Base-by-base conservation (phyloP, 2,888 invertebrate genomes). In the Drosophila neutralis region DNA sequence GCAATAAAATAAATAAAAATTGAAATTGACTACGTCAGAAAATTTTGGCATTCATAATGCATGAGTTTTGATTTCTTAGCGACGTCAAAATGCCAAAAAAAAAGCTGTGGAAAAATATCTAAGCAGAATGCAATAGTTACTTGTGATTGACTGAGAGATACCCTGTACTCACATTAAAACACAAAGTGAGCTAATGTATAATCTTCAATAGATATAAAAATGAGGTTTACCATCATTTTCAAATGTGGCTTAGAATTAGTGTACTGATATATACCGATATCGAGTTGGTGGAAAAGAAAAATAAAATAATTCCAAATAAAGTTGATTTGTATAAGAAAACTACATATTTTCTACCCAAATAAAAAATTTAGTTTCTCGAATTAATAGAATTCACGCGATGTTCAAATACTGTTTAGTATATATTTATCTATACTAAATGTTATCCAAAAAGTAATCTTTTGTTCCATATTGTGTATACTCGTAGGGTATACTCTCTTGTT, bases 11-110 rank as follows among this genome's bases (percentile, higher is more conserved):
- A 89, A 91, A 83, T 80, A 90, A 91, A 87, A 87, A 86, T 78
- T 61, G 81, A 87, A 90, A 87, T 90, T 90, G 90, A 89, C 83
- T 86, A 82, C 82, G 90, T 87, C 90, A 89, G 86, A 89, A 83
- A 87, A 80, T 79, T 80, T 90, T 90, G 90, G 87, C 91, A 91
- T 90, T 90, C 90, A 90, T 91, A 90, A 91, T 90, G 86, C 89
- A 90, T 90, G 89, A 90, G 88, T 89, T 87, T 89, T 89, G 89
- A 87, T 87, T 87, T 87, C 78, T 85, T 81, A 73, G 85, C 85
- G 74, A 78, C 81, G 85, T 82, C 63, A 68, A 79, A 58, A 73
- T 63, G 56, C 45, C 52, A 58, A 67, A 58, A 61, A 24, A 42
- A 49, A 59, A 2, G 31, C 27, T 21, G 18, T 51, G 15, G 60